These are phyloP conservation scores for Acrocephalus scirpaceus DNA, from an alignment of 2,797 vertebrate species.

Conservation along the genomic window DNA sequence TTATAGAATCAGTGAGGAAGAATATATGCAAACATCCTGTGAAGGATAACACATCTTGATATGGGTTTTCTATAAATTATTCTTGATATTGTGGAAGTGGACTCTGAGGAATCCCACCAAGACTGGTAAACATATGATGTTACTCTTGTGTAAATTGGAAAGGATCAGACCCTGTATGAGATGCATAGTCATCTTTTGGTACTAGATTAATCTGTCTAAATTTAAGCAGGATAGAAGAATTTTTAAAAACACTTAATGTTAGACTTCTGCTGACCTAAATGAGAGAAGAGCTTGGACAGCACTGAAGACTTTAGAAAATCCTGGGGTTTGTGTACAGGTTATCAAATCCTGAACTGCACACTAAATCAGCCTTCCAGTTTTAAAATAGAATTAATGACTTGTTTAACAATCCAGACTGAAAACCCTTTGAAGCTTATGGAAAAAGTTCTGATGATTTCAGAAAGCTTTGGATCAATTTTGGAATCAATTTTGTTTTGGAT, in stretches of 20 bases:
- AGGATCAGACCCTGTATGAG: not conserved
- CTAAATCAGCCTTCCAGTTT: not conserved
- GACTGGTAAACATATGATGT: not conserved
- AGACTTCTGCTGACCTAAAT: not conserved
- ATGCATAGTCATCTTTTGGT: not conserved
- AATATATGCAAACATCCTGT: not conserved
- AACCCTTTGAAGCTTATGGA: not conserved
- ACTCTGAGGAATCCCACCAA: not conserved
- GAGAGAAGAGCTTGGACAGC: not conserved
- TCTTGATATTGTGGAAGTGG: not conserved
- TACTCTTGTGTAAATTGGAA: not conserved
- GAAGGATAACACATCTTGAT: not conserved
- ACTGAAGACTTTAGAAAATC: not conserved
- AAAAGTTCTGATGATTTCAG: not conserved
- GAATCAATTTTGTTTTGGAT: not conserved
- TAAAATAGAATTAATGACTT: not conserved
- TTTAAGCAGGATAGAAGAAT: not conserved
- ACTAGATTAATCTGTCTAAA: not conserved
- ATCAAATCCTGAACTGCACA: not conserved
- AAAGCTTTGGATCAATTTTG: not conserved
- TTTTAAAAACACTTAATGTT: not conserved
- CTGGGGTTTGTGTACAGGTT: not conserved
- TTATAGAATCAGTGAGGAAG: not conserved
- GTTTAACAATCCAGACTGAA: not conserved
- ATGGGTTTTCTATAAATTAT: not conserved